These are phyloP conservation scores for Thereva unica DNA, from an alignment of 2,888 invertebrate species.

Conservation along the genomic window DNA sequence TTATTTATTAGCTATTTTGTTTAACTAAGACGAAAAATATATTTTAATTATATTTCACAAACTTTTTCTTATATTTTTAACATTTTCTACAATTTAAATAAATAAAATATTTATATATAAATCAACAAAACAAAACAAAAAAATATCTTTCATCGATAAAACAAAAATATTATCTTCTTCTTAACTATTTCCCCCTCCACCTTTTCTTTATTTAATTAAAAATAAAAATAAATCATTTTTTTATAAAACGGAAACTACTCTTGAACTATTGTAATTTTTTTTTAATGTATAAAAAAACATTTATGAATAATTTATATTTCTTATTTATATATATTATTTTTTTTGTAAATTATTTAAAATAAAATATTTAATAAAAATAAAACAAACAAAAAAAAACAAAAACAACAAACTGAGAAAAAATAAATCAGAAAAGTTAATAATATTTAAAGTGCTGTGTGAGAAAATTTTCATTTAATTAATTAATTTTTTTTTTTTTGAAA, in stretches of 20 bases:
- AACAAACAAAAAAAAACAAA: not conserved
- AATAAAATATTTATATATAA: no score
- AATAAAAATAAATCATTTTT: slow-evolving; percentile 2
- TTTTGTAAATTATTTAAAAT: slow-evolving; percentile 30
- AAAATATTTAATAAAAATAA: slow-evolving; percentile 30
- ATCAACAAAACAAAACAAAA: no score
- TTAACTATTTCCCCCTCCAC: no score
- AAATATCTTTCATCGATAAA: no score
- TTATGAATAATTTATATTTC: slow-evolving; percentile 27
- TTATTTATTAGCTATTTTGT: no score
- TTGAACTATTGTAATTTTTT: slow-evolving; percentile 1
- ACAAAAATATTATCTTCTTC: no score
- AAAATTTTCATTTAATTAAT: slow-evolving; percentile 15
- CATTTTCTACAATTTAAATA: no score
- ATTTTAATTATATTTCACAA: no score
- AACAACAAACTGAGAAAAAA: not conserved
- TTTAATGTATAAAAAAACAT: slow-evolving; percentile 16
- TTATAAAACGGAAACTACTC: slow-evolving; percentile 10
- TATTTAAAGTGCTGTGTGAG: slow-evolving; percentile 31
- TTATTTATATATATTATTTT: slow-evolving; percentile 28
- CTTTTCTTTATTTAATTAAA: not conserved
- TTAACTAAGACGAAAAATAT: no score
- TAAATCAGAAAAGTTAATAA: slow-evolving; percentile 22
- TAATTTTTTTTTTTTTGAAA: slow-evolving; percentile 14
- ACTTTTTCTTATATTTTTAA: no score